Evolutionary conservation across 2,797 vertebrate species (phyloP).

Genomic region (Phrynocephalus vlangalii): DNA sequence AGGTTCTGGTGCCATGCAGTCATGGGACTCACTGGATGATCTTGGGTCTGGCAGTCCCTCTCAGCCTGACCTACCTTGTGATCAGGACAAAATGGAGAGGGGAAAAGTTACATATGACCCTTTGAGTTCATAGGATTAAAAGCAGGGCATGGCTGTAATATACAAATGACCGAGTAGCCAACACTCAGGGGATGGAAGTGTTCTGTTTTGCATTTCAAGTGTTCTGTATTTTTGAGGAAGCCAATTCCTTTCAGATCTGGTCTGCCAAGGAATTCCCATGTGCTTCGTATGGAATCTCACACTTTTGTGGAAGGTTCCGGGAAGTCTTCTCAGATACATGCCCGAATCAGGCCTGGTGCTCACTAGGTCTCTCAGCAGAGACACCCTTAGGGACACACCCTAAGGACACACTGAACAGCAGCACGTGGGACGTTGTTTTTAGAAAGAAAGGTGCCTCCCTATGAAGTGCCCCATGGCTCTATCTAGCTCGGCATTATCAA

Average conservation of each 20-base stretch:
- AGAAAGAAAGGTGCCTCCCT: no score
- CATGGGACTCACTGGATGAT: neutral
- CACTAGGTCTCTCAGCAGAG: neutral
- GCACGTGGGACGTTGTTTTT: neutral
- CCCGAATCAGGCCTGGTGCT: neutral
- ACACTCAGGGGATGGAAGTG: neutral
- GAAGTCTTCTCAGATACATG: neutral
- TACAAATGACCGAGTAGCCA: no score
- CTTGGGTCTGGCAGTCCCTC: neutral
- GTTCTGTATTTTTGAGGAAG: neutral
- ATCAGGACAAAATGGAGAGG: neutral
- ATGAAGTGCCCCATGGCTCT: no score
- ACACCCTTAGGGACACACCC: no score
- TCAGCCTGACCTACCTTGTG: neutral
- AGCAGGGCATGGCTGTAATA: neutral
- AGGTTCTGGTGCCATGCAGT: no score
- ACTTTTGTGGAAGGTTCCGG: neutral
- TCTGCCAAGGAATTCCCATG: no score
- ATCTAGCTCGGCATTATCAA: no score
- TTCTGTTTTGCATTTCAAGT: neutral
- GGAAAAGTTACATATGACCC: neutral
- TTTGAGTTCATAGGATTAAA: neutral
- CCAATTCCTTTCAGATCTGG: neutral
- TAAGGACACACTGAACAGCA: neutral
- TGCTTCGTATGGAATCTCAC: neutral